Conservation (phyloP, 2,797 vertebrate species). For the Moxostoma hubbsi region DNA sequence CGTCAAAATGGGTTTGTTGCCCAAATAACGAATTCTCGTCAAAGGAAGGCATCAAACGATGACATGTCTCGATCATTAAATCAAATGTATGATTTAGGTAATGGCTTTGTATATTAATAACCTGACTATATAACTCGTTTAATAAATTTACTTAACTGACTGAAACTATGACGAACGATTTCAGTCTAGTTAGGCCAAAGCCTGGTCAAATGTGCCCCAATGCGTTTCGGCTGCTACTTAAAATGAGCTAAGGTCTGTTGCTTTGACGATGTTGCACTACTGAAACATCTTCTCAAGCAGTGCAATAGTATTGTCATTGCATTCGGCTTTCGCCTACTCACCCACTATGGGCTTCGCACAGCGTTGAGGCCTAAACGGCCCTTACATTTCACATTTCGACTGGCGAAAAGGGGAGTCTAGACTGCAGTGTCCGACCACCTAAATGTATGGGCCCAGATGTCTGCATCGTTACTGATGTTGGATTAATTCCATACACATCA, state of each 20-base stretch:
- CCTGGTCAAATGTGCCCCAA: constrained; percentile 5
- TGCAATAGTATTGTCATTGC: constrained; percentile 99
- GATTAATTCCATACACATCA: background rate
- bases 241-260: constrained; percentile 85
- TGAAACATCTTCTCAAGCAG: constrained; percentile 94
- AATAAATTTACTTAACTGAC: background rate
- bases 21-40: background rate
- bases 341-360: background rate
- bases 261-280: constrained; percentile 99
- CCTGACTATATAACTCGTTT: background rate
- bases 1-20: constrained; percentile 5
- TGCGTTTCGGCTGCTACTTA: constrained; percentile 8
- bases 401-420: constrained; percentile 6
- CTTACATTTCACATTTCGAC: constrained; percentile 5
- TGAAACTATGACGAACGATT: constrained; percentile 36
- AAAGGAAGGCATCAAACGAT: background rate
- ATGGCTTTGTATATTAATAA: no score
- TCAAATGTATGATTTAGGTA: no score
- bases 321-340: constrained; percentile 78
- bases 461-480: background rate
- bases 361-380: background rate
- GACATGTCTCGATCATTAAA: background rate
- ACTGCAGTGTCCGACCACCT: background rate
- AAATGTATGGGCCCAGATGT: constrained; percentile 2
- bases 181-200: background rate